These are phyloP conservation scores for Raja brachyura DNA, from an alignment of 2,113 vertebrate species.

Conservation along the genomic window DNA sequence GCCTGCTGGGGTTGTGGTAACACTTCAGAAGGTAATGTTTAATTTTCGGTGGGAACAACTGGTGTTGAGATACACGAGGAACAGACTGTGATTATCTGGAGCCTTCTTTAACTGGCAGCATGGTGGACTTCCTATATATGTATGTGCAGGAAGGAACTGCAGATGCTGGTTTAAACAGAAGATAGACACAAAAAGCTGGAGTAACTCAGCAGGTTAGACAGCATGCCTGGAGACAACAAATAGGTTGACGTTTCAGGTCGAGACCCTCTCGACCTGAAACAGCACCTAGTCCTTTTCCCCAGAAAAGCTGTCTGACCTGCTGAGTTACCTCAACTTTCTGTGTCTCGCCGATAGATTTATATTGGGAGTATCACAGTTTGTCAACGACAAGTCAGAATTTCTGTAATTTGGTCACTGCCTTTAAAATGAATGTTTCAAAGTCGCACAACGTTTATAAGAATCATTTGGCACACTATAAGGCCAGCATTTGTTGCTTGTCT, in stretches of 20 bases:
- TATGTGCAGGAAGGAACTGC: too few relatives aligned
- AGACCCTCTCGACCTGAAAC: too few relatives aligned
- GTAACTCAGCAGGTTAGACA: too few relatives aligned
- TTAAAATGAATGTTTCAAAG: neutral
- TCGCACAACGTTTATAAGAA: neutral
- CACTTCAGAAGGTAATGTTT: neutral
- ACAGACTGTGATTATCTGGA: neutral
- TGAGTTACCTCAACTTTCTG: too few relatives aligned
- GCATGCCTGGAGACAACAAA: too few relatives aligned
- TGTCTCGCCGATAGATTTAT: neutral
- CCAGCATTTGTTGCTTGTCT: neutral
- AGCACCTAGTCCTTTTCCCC: too few relatives aligned
- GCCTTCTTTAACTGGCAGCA: neutral
- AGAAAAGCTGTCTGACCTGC: too few relatives aligned
- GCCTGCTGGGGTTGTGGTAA: neutral
- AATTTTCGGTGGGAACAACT: neutral
- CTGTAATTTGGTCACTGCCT: neutral
- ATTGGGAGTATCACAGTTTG: neutral
- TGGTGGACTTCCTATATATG: neutral
- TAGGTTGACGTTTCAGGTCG: too few relatives aligned
- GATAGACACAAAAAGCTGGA: too few relatives aligned
- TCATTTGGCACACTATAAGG: neutral
- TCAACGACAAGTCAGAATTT: neutral
- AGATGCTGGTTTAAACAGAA: too few relatives aligned
- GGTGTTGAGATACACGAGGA: neutral